Evolutionary conservation across 1,140 invertebrate species (phyloP), one percentile per base, ranked within the genome.

Genomic region (Apocrypta bakeri): DNA sequence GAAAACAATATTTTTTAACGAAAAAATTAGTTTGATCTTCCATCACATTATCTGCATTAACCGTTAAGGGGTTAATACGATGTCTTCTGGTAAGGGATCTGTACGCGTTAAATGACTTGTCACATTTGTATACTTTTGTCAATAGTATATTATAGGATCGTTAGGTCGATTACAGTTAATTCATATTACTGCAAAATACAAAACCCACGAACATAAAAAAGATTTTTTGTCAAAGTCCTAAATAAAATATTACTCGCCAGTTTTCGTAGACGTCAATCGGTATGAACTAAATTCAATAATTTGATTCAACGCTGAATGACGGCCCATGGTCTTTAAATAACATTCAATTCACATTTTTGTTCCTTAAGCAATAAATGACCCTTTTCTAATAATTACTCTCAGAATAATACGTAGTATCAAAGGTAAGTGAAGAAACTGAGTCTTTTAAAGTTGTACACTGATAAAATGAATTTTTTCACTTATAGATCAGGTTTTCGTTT

Each of bases 111-210:
- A 83, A 79, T 79, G 31, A 74, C 1, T 79, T 82, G 12, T 76
- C 27, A 79, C 48, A 64, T 61, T 42, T 83, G 61, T 74, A 37
- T 83, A 79, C 75, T 83, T 83, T 79, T 83, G 40, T 79, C 76
- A 83, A 84, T 82, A 82, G 84, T 84, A 84, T 84, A 84, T 84
- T 84, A 79, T 83, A 83, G 56, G 76, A 84, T 85, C 79, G 77
- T 84, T 76, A 82, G 81, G 80, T 84, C 72, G 73, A 84, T 84
- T 85, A 85, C 81, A 85, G 79, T 79, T 74, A 79, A 84, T 76
- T 81, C 82, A 81, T 85, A 84, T 61, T 85, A 82, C 83, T 84
- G 79, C 81, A 85, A 80, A 80, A 78, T 83, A 83, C 78, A 83
- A 77, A 85, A 80, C 81, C 68, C 66, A 68, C 66, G 72, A 83